These are phyloP conservation scores for Scaptomyza reducta DNA, from an alignment of 2,888 invertebrate genomes.

Conservation along the genomic window DNA sequence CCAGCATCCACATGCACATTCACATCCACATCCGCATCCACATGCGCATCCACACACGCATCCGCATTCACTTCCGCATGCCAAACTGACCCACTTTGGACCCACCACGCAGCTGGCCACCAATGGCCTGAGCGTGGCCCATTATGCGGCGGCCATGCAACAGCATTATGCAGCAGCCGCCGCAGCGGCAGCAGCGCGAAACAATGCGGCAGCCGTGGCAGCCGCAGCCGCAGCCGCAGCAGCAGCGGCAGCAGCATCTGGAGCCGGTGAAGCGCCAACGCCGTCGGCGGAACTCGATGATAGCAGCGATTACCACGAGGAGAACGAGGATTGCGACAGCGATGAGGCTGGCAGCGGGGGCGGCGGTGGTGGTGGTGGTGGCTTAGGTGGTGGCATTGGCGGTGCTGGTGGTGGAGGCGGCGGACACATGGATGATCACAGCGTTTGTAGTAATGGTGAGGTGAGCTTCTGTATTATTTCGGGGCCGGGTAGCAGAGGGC, in stretches of 20 bases:
- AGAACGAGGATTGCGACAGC: slow-evolving; percentile 82
- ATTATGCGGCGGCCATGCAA: slow-evolving; percentile 82
- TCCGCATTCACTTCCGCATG: slow-evolving; percentile 61
- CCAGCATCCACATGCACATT: slow-evolving; percentile 45
- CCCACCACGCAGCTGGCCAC: slow-evolving; percentile 72
- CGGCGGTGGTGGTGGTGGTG: slow-evolving; percentile 28
- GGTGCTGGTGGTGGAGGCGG: slow-evolving; percentile 40
- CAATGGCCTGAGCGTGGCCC: slow-evolving; percentile 80
- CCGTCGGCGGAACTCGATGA: slow-evolving; percentile 78
- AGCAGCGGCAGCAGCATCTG: slow-evolving; percentile 34
- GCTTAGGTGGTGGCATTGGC: slow-evolving; percentile 15
- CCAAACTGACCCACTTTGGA: slow-evolving; percentile 72
- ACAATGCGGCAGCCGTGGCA: slow-evolving; percentile 70
- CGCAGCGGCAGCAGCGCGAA: slow-evolving; percentile 77
- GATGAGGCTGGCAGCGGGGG: slow-evolving; percentile 78
- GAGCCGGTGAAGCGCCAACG: slow-evolving; percentile 55
- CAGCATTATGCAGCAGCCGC: slow-evolving; percentile 81
- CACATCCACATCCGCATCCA: slow-evolving; percentile 30
- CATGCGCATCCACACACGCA: slow-evolving; percentile 48
- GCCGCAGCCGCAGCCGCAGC: slow-evolving; percentile 64
- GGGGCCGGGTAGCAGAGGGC: slow-evolving; percentile 21
- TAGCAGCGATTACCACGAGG: slow-evolving; percentile 82
- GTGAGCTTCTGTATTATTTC: slow-evolving; percentile 82
- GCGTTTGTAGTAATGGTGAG: slow-evolving; percentile 84
- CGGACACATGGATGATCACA: slow-evolving; percentile 81